These are phyloP conservation scores for Solea solea DNA, from an alignment of 2,113 vertebrate species.

Conservation along the genomic window DNA sequence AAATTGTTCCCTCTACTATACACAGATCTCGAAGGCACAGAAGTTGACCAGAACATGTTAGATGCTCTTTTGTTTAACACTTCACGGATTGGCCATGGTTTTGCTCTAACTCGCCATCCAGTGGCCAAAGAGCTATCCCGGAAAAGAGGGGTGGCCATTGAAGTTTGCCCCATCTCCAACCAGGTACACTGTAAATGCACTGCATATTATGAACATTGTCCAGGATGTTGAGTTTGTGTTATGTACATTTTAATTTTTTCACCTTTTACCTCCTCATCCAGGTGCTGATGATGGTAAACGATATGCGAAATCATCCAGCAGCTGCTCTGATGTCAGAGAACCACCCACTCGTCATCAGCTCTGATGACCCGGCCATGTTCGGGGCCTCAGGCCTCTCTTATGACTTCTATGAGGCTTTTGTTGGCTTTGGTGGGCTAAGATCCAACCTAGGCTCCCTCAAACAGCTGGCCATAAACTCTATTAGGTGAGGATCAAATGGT, in stretches of 20 bases:
- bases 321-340: conserved; percentile 85
- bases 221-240: not conserved
- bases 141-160: conserved; percentile 85
- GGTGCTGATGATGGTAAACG: conserved; percentile 88
- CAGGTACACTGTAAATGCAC: conserved; percentile 79
- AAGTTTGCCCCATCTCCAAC: conserved; percentile 94
- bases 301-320: conserved; percentile 88
- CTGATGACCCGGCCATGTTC: conserved; percentile 88
- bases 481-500: conserved; percentile 79
- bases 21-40: conserved; percentile 85
- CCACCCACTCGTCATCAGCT: conserved; percentile 89
- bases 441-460: conserved; percentile 87
- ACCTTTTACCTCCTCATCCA: conserved; percentile 35
- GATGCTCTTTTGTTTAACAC: conserved; percentile 90
- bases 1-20: not conserved
- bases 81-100: conserved; percentile 90
- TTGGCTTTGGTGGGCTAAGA: conserved; percentile 87
- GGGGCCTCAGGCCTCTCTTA: conserved; percentile 88
- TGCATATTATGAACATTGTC: not conserved
- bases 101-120: conserved; percentile 87
- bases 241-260: not conserved
- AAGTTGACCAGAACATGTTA: conserved; percentile 87
- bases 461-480: conserved; percentile 88
- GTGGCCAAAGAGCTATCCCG: conserved; percentile 79
- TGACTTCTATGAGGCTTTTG: conserved; percentile 91